A percentile compares a stretch with the other conserved stretches of the same genome.
Conservation (phyloP, 2,113 vertebrate genomes). For the Osmerus eperlanus region DNA sequence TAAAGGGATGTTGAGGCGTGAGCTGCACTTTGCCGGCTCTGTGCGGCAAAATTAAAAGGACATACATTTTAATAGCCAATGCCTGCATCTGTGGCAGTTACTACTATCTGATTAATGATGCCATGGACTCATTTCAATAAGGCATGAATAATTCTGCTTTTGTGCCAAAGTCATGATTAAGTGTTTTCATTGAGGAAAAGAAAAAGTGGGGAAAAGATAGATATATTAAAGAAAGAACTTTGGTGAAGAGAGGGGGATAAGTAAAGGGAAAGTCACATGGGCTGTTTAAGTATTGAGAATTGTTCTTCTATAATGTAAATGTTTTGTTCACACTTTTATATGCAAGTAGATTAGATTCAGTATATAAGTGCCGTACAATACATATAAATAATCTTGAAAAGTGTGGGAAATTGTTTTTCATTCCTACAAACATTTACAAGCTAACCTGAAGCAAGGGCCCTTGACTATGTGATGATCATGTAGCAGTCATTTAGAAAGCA, state of each 20-base stretch:
- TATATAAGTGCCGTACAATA: too few species aligned
- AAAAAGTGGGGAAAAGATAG: constrained; percentile 47
- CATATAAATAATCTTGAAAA: too few species aligned
- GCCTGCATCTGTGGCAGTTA: constrained; percentile 54
- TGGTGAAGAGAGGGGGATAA: not conserved
- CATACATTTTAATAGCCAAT: constrained; percentile 66
- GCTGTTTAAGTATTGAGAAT: not conserved
- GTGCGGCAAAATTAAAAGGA: constrained; percentile 60
- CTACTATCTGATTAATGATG: constrained; percentile 67
- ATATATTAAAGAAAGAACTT: constrained; percentile 30
- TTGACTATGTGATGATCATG: too few species aligned
- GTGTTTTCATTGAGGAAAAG: constrained; percentile 51
- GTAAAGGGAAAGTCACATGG: constrained; percentile 23
- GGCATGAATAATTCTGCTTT: constrained; percentile 65
- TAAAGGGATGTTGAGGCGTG: constrained; percentile 44
- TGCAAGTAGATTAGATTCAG: too few species aligned
- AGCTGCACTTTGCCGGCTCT: constrained; percentile 42
- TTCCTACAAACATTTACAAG: too few species aligned
- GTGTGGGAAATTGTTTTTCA: too few species aligned
- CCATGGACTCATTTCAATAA: constrained; percentile 64
- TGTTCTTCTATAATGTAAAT: too few species aligned
- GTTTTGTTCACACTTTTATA: too few species aligned
- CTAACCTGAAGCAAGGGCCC: too few species aligned
- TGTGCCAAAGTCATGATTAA: constrained; percentile 55
- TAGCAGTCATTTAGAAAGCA: too few species aligned